A percentile compares a stretch with the other conserved stretches of the same genome.
phyloP scores from a whole-genome alignment of 2,113 vertebrate species.

The Python bivittatus region DNA sequence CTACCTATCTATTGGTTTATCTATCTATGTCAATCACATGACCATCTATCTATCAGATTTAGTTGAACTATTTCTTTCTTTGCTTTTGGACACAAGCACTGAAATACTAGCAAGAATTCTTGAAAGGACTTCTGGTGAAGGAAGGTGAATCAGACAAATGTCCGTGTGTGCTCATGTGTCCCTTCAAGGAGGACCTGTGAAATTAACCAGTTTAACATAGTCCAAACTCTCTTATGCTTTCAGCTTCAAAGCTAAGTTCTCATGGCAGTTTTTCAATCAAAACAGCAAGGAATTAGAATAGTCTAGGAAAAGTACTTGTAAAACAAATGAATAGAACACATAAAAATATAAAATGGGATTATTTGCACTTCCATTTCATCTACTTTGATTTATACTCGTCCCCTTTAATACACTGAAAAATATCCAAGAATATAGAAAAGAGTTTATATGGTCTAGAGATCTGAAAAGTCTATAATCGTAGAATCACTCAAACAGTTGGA shows the following conservation, averaged over 20 bases:
- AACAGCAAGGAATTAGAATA: background rate
- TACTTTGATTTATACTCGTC: background rate
- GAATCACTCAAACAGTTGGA: background rate
- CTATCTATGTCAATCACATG: background rate
- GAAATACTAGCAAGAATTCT: background rate
- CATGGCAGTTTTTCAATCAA: background rate
- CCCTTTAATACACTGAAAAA: background rate
- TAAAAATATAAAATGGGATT: too few species aligned
- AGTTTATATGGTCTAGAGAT: background rate
- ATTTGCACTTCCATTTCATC: background rate
- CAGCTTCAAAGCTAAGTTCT: background rate
- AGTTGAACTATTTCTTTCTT: slow-evolving; percentile 36
- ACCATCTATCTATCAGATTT: background rate
- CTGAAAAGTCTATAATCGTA: background rate
- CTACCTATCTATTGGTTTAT: background rate
- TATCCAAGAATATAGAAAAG: background rate
- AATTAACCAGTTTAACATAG: background rate
- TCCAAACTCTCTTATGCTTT: background rate
- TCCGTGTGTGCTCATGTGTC: background rate
- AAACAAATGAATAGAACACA: background rate
- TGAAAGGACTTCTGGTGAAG: background rate
- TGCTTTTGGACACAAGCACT: background rate
- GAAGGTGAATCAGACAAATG: background rate
- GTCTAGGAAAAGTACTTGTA: background rate
- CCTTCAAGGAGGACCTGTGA: background rate